Evolutionary conservation across 2,113 vertebrate genomes (phyloP), one percentile per base, ranked within the genome.

Genomic region (Phasianus colchicus): DNA sequence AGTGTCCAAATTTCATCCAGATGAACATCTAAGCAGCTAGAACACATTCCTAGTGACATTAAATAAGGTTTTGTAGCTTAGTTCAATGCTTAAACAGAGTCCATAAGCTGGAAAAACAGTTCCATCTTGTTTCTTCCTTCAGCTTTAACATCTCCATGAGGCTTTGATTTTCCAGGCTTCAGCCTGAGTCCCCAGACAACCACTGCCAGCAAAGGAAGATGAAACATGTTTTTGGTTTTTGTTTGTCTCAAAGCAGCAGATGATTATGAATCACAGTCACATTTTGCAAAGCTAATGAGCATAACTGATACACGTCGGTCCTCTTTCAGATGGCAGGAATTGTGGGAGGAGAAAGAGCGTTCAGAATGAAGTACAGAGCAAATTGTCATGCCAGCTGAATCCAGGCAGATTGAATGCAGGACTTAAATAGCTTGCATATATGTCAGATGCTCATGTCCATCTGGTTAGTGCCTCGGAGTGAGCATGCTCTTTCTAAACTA

Each of bases 231-330:
- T 79, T 72, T 17, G 55, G 54, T 36, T 8, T 71, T 58, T 89
- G 52, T 65, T 94, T 91, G 79, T 58, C 86, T 74, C 88, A 50
- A 81, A 88, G 88, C 82, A 87, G 85, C 85, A 79, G 86, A 42
- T 29, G 71, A 76, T 77, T 84, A 67, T 83, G 85, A 87, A 88
- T 43, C 82, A 67, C 58, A 92, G 92, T 69, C 85, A 61, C 45
- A n/a, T 66, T 70, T 24, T 90, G 86, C n/a, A 89, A 12, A 71
- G 83, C 83, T 77, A 67, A 76, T 65, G 83, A 92, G 83, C 42
- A 78, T 64, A 48, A 71, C 69, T 30, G 80, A 61, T 70, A 60
- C 67, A 10, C 10, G 64, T 42, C 48, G 2, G 60, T 89, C 87
- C 67, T 73, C 74, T 69, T 57, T 58, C 45, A 54, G 79, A 58